Evolutionary conservation across 2,888 invertebrate species (phyloP).

Genomic region (Automeris io): DNA sequence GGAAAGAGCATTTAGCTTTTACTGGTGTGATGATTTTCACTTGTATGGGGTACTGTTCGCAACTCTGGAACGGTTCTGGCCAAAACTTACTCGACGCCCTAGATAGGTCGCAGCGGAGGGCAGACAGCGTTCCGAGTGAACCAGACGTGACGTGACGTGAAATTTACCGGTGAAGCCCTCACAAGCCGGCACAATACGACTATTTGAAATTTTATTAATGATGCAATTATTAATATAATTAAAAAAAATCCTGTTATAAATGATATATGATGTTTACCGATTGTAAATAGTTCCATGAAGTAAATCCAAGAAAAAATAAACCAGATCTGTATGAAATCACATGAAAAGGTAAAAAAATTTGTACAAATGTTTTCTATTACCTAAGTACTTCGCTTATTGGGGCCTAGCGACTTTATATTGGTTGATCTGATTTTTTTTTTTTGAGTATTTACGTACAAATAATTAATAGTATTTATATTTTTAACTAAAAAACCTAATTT

Average conservation of each 20-base stretch:
- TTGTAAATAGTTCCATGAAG: background rate
- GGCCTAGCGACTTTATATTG: slow-evolving; percentile 6
- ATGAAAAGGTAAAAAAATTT: no score
- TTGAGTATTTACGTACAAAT: slow-evolving; percentile 7
- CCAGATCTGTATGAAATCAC: no score
- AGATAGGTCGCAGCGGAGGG: no score
- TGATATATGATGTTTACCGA: background rate
- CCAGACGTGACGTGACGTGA: background rate
- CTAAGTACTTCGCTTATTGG: slow-evolving; percentile 8
- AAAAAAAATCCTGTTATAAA: background rate
- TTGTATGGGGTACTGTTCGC: no score
- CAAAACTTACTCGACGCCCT: no score
- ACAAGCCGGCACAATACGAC: no score
- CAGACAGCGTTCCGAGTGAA: no score
- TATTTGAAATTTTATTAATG: no score
- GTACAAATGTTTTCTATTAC: slow-evolving; percentile 2
- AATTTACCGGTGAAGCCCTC: no score
- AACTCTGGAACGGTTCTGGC: no score
- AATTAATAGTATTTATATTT: background rate
- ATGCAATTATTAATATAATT: background rate
- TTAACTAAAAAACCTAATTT: background rate
- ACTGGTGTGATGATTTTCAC: no score
- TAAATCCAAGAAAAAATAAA: background rate
- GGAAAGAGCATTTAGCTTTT: no score
- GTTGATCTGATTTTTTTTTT: slow-evolving; percentile 1